These are phyloP conservation scores for Sycobia sp. DNA, from an alignment of 1,140 invertebrate species.

Conservation along the genomic window DNA sequence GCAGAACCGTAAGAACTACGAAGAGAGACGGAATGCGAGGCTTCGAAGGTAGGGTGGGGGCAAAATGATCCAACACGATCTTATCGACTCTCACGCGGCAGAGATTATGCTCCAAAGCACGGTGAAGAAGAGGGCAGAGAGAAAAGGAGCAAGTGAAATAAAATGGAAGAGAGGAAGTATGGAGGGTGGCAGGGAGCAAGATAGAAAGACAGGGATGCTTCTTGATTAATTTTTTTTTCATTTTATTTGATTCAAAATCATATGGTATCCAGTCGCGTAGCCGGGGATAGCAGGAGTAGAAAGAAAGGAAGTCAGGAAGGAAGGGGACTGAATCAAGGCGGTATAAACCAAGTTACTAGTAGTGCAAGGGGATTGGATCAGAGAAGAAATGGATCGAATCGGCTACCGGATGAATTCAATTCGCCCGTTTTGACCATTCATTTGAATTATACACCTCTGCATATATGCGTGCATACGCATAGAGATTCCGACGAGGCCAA, in stretches of 20 bases:
- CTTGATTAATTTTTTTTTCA: slow-evolving; percentile 20
- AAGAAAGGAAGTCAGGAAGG: neutral
- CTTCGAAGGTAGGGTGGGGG: neutral
- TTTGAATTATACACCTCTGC: slow-evolving; percentile 9
- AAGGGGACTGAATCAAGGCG: neutral
- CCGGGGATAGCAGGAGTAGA: too few relatives aligned
- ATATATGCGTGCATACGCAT: neutral
- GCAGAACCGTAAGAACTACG: neutral
- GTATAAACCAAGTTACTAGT: neutral
- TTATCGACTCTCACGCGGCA: slow-evolving; percentile 24
- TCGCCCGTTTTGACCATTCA: neutral
- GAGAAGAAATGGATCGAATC: slow-evolving; percentile 8
- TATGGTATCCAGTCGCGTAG: neutral
- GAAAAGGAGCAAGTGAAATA: neutral
- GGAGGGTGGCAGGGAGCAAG: neutral
- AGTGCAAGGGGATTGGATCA: neutral
- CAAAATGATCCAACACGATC: slow-evolving; percentile 20
- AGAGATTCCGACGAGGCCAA: neutral
- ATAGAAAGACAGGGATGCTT: neutral
- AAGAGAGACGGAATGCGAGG: slow-evolving; percentile 1
- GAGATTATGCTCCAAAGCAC: slow-evolving; percentile 6
- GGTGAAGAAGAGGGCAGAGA: neutral
- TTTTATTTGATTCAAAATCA: slow-evolving; percentile 3
- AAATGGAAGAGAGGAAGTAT: neutral
- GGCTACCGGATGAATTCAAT: slow-evolving; percentile 18